These are phyloP conservation scores for Drosophila orosa DNA, from an alignment of 1,140 invertebrate species.

Conservation along the genomic window DNA sequence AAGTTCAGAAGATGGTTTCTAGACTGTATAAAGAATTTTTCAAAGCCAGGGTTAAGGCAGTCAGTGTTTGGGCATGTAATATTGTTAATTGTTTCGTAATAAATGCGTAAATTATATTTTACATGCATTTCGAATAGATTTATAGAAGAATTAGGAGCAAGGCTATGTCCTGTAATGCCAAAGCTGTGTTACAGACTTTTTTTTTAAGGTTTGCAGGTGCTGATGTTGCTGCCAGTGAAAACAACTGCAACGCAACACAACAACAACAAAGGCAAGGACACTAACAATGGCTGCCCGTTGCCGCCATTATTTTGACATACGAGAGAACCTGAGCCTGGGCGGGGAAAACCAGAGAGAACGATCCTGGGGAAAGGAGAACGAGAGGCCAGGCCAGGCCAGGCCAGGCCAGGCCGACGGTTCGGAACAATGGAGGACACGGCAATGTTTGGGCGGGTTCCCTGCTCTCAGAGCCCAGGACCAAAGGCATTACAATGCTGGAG, in stretches of 20 bases:
- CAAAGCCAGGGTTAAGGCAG: not conserved
- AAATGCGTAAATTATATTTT: no score
- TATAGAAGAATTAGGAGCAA: not conserved
- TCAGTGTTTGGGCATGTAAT: not conserved
- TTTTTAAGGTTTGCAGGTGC: constrained; percentile 34
- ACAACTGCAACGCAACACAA: constrained; percentile 16
- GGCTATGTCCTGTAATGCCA: not conserved
- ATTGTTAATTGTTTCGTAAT: not conserved
- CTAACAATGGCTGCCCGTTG: constrained; percentile 59
- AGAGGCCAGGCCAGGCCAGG: constrained; percentile 8
- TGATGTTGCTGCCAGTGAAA: constrained; percentile 22
- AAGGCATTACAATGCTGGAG: constrained; percentile 63
- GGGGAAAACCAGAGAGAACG: constrained; percentile 9
- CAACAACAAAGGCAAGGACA: constrained; percentile 12
- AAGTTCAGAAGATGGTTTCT: no score
- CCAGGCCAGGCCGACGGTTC: constrained; percentile 14
- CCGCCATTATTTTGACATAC: constrained; percentile 79
- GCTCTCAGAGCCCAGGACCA: constrained; percentile 20
- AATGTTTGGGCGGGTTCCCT: constrained; percentile 46
- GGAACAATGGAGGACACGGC: constrained; percentile 69
- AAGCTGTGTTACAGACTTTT: constrained; percentile 1
- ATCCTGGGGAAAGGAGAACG: constrained; percentile 24
- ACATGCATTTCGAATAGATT: not conserved
- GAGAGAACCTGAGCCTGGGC: constrained; percentile 52
- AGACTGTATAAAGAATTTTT: not conserved